Evolutionary conservation across 2,797 vertebrate genomes (phyloP).

Genomic region (Rhinoraja longicauda): DNA sequence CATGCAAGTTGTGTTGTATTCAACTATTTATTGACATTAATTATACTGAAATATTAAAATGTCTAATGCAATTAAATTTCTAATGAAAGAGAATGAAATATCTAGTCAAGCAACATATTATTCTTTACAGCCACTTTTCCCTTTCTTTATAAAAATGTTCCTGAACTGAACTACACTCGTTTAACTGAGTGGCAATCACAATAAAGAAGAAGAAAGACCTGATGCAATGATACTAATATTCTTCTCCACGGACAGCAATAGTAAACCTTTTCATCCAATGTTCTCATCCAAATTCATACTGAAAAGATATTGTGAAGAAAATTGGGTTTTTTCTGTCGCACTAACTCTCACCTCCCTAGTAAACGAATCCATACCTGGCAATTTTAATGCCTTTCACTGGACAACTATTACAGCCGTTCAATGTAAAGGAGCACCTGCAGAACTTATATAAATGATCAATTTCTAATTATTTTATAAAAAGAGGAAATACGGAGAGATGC

Average conservation of each 20-base stretch:
- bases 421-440: background rate
- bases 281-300: background rate
- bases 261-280: background rate
- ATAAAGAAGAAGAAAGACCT: background rate
- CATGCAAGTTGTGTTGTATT: background rate
- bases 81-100: background rate
- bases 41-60: background rate
- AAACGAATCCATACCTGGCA: background rate
- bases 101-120: background rate
- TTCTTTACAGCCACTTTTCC: background rate
- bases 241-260: background rate
- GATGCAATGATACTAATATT: background rate
- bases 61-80: background rate
- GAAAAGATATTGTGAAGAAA: background rate
- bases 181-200: background rate
- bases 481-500: background rate
- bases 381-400: background rate
- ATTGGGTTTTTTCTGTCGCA: no score
- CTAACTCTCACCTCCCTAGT: background rate
- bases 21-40: background rate
- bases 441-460: background rate
- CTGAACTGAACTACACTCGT: background rate
- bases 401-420: background rate
- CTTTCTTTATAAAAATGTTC: background rate
- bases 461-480: background rate